These are phyloP conservation scores for Drosophila malerkotliana DNA, from an alignment of 1,140 invertebrate genomes.

Conservation along the genomic window DNA sequence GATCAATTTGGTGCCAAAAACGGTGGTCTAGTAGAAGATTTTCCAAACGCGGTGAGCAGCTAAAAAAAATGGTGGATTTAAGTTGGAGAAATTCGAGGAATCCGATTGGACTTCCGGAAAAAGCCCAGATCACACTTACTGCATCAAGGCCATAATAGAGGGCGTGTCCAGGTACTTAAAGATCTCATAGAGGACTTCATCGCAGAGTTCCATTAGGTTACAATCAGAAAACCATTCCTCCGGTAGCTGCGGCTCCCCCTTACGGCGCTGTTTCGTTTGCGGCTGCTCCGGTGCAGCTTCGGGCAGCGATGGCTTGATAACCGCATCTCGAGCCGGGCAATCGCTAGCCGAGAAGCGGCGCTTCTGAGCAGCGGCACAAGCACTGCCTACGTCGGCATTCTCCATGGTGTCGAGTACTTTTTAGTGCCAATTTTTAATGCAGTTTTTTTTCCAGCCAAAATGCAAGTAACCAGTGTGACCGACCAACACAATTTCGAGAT, in stretches of 20 bases:
- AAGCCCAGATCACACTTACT: constrained; percentile 72
- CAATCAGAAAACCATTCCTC: constrained; percentile 4
- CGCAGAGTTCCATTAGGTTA: constrained; percentile 80
- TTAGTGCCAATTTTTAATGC: constrained; percentile 37
- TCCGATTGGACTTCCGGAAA: not conserved
- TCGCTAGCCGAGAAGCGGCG: constrained; percentile 61
- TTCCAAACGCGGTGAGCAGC: constrained; percentile 84
- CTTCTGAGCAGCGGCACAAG: constrained; percentile 57
- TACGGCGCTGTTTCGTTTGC: constrained; percentile 61
- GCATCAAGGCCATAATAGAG: constrained; percentile 84
- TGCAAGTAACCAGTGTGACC: constrained; percentile 31
- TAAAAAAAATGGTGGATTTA: constrained; percentile 45
- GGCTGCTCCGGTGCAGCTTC: constrained; percentile 20
- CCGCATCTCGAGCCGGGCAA: constrained; percentile 6
- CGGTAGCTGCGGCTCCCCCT: constrained; percentile 14
- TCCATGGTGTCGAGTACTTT: constrained; percentile 44
- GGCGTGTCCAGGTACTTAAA: constrained; percentile 84
- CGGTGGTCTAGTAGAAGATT: constrained; percentile 84
- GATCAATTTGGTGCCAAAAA: constrained; percentile 85
- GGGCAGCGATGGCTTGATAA: constrained; percentile 6
- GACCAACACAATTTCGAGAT: not conserved
- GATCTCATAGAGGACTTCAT: constrained; percentile 85
- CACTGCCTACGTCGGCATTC: constrained; percentile 52
- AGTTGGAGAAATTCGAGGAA: not conserved
- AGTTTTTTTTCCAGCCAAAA: constrained; percentile 50